Base-by-base conservation (phyloP, 2,113 vertebrate genomes). In the Typhlomys cinereus region DNA sequence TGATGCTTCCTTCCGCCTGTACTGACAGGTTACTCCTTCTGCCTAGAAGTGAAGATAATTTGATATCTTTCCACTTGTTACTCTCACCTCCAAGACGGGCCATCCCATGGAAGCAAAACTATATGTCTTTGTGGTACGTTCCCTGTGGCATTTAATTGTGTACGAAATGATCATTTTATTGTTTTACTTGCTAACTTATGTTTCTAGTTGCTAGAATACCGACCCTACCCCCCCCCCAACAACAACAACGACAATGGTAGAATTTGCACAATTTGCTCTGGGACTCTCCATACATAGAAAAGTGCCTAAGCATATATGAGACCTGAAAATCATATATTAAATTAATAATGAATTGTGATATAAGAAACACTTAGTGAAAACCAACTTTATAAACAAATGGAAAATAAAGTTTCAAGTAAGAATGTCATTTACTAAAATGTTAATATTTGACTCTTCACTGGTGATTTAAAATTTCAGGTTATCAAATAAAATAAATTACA, bases 401-500 rank as follows among this genome's bases (percentile, higher is more conserved):
- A 34, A 90, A 48, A 84, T 27, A 83, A 67, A 85, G 3, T 94
- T 70, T 46, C 54, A 31, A 48, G 7, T 52, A 44, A 88, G n/a
- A 78, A 34, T 6, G 48, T 75, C 14, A 20, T 59, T 88, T 78
- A 57, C 46, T 50, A 59, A 95, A 71, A 62, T 3, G 1, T 48
- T 80, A 84, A 66, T 41, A 78, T 74, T 79, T 81, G 84, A 76
- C 85, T 78, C 18, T 70, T 87, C 61, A 92, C 3, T 76, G 48
- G 81, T 27, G 27, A 67, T 67, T 86, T 76, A 36, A 39, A n/a
- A 81, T 67, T 91, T 90, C 67, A 84, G 34, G 57, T 2, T 62
- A 71, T n/a, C 39, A 84, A 75, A 89, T 80, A 92, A 92, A 88
- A 79, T 61, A 89, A 75, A 52, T 31, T 36, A 71, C 48, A 70